Percentiles rank a stretch among this genome's conserved stretches.
Evolutionary conservation across 92 coral and sea anemone genomes (phyloP).

Genomic region (Porites rus): DNA sequence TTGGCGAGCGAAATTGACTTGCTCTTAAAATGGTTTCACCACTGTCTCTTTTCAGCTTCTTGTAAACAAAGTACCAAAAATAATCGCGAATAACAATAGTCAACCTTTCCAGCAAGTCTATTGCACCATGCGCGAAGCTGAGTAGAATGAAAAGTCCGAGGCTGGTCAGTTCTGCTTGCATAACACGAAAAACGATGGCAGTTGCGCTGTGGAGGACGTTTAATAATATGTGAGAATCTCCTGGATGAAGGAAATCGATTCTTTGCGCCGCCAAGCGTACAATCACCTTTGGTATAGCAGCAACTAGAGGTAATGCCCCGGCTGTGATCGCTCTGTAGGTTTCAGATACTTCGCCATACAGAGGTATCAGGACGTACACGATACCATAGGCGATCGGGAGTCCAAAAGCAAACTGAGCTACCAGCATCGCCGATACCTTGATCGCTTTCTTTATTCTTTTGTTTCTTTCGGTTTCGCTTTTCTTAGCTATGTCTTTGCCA

Average conservation of each 20-base stretch:
- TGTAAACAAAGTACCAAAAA: too few relatives aligned
- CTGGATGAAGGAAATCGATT: constrained; percentile 58
- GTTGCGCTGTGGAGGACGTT: constrained; percentile 25
- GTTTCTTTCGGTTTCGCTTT: too few relatives aligned
- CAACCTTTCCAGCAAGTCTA: too few relatives aligned
- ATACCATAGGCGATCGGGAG: constrained; percentile 18
- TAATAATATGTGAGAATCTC: constrained; percentile 41
- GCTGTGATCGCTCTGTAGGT: neutral
- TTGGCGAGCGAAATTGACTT: too few relatives aligned
- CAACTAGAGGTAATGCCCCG: constrained; percentile 28
- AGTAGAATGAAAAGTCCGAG: neutral
- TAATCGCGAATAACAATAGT: too few relatives aligned
- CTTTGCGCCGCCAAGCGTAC: constrained; percentile 57
- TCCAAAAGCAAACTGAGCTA: constrained; percentile 44
- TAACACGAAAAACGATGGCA: constrained; percentile 61
- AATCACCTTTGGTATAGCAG: constrained; percentile 48
- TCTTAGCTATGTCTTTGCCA: constrained; percentile 25
- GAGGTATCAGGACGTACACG: neutral
- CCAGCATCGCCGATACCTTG: constrained; percentile 21
- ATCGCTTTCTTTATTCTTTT: neutral
- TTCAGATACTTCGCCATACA: neutral
- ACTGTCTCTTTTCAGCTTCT: too few relatives aligned
- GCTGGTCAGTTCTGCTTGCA: constrained; percentile 68
- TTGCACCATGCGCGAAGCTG: too few relatives aligned
- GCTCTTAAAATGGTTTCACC: too few relatives aligned